phyloP scores from a whole-genome alignment of 1,140 invertebrate species.

The Trichonephila clavipes region DNA sequence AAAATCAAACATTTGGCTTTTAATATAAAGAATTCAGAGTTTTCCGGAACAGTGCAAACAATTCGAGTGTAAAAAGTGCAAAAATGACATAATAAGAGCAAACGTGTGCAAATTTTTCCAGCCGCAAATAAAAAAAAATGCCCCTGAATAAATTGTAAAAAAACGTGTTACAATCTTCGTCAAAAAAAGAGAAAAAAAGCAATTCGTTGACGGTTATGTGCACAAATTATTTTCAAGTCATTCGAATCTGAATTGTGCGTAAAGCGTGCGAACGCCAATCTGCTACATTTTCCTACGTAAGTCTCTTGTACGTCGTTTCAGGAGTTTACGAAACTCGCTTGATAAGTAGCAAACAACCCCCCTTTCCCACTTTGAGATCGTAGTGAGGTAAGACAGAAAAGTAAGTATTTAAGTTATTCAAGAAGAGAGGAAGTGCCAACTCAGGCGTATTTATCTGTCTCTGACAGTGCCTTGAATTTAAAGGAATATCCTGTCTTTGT shows the following conservation, averaged over 20 bases:
- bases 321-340: neutral
- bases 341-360: neutral
- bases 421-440: slow-evolving; percentile 44
- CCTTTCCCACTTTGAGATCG: neutral
- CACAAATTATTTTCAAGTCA: neutral
- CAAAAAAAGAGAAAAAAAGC: neutral
- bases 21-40: no score
- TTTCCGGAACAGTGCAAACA: no score
- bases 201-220: neutral
- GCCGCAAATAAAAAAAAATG: no score
- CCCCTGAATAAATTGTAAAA: neutral
- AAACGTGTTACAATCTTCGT: neutral
- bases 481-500: slow-evolving; percentile 74
- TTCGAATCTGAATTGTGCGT: slow-evolving; percentile 15
- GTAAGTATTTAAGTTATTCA: slow-evolving; percentile 73
- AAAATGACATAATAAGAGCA: no score
- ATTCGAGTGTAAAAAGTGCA: no score
- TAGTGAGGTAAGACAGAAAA: slow-evolving; percentile 18
- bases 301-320: neutral
- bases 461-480: slow-evolving; percentile 69
- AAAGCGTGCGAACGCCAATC: neutral
- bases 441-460: slow-evolving; percentile 71
- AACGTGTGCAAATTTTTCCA: no score
- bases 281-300: neutral
- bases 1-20: no score